These are phyloP conservation scores for Onthophagus taurus DNA, from an alignment of 1,140 invertebrate genomes.

Conservation along the genomic window DNA sequence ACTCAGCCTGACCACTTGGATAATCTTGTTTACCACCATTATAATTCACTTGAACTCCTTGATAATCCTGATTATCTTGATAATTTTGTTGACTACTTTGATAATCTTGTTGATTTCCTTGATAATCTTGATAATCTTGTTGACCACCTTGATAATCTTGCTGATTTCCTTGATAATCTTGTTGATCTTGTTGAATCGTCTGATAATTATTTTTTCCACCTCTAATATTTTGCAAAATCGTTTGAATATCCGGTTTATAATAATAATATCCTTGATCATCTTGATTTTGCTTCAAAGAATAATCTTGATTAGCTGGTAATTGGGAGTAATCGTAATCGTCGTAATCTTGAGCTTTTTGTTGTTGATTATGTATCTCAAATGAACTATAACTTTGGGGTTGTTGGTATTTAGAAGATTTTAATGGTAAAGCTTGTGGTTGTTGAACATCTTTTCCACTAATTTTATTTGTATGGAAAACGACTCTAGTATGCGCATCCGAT, in stretches of 20 bases:
- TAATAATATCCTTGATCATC: slow-evolving; percentile 10
- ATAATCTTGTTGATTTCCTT: not conserved
- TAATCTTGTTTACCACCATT: too few species aligned
- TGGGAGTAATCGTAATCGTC: not conserved
- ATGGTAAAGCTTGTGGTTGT: not conserved
- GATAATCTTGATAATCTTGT: not conserved
- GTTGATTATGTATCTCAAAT: not conserved
- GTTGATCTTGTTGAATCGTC: not conserved
- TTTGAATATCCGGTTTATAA: not conserved
- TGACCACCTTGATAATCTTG: not conserved
- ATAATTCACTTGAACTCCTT: not conserved
- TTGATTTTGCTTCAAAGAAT: not conserved
- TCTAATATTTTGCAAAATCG: too few species aligned
- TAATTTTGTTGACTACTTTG: too few species aligned
- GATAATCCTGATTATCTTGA: too few species aligned
- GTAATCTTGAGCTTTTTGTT: slow-evolving; percentile 3
- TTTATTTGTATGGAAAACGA: slow-evolving; percentile 15
- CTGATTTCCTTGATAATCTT: not conserved
- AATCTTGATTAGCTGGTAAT: slow-evolving; percentile 1
- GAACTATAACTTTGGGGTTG: not conserved
- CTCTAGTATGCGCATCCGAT: slow-evolving; percentile 22
- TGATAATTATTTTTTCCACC: too few species aligned
- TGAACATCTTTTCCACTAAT: slow-evolving; percentile 1
- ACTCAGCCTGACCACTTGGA: too few species aligned
- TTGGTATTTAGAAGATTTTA: not conserved